A percentile compares a stretch with the other conserved stretches of the same genome.
Conservation (phyloP, 2,888 invertebrate species). For the Athalia cordata region DNA sequence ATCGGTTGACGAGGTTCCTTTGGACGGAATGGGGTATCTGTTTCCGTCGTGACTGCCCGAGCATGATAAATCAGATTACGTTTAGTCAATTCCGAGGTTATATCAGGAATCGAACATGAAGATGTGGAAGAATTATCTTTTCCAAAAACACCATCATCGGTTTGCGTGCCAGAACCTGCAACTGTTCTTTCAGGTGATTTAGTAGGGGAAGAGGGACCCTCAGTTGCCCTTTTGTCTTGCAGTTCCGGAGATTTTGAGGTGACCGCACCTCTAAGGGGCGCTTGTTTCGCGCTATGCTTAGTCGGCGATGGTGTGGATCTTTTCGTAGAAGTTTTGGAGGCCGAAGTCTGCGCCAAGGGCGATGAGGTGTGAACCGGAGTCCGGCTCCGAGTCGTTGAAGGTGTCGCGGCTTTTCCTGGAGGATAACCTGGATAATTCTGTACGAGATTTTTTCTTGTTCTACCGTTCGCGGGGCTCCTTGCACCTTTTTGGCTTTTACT, state of each 20-base stretch:
- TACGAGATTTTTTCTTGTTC: constrained; percentile 29
- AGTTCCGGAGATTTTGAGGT: background rate
- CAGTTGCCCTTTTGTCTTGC: constrained; percentile 1
- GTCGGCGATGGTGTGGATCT: background rate
- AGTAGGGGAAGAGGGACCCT: background rate
- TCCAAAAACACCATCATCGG: constrained; percentile 2
- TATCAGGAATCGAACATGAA: constrained; percentile 20
- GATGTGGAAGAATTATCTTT: constrained; percentile 22
- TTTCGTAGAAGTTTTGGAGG: constrained; percentile 25
- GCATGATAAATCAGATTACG: constrained; percentile 34
- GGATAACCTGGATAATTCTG: constrained; percentile 10
- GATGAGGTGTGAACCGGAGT: constrained; percentile 16
- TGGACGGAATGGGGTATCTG: constrained; percentile 20
- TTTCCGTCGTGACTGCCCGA: constrained; percentile 5
- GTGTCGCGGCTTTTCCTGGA: constrained; percentile 9
- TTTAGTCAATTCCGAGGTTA: constrained; percentile 8
- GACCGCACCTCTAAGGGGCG: background rate
- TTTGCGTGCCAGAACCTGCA: constrained; percentile 27
- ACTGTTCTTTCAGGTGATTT: constrained; percentile 3
- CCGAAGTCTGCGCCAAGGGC: background rate
- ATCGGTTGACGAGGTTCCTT: background rate
- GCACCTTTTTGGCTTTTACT: constrained; percentile 62
- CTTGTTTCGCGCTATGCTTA: background rate
- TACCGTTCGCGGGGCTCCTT: constrained; percentile 56
- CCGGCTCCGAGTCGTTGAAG: constrained; percentile 7